Conservation (phyloP, 2,797 vertebrate species). For the Acanthiza pusilla region DNA sequence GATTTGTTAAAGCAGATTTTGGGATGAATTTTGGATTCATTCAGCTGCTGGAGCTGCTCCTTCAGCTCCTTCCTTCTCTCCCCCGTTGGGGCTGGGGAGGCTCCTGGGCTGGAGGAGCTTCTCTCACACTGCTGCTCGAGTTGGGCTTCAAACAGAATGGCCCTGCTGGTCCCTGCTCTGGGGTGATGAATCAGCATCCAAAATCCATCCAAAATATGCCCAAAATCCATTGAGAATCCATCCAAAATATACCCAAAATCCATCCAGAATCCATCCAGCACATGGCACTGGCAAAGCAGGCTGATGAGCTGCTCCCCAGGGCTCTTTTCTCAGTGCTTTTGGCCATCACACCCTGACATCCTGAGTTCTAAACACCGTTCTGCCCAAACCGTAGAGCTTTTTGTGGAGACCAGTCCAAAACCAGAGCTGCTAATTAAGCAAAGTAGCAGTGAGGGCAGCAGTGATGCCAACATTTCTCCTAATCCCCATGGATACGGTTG, state of each 20-base stretch:
- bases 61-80: not conserved
- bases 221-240: not conserved
- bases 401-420: not conserved
- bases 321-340: not conserved
- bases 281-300: not conserved
- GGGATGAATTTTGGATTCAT: not conserved
- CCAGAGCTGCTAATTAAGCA: not conserved
- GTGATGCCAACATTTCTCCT: not conserved
- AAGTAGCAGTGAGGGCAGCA: not conserved
- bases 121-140: fast-evolving
- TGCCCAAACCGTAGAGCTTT: not conserved
- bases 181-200: not conserved
- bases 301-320: not conserved
- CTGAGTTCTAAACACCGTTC: not conserved
- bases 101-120: not conserved
- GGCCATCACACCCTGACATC: not conserved
- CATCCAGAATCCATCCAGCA: not conserved
- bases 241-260: not conserved
- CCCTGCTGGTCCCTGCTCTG: fast-evolving
- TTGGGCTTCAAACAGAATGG: not conserved
- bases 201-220: not conserved
- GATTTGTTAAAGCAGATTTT: not conserved
- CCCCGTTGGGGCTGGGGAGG: not conserved
- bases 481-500: fast-evolving
- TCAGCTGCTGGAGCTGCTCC: not conserved